Evolutionary conservation across 1,140 invertebrate genomes (phyloP), one percentile per base, ranked within the genome.

Genomic region (Ladona fulva): DNA sequence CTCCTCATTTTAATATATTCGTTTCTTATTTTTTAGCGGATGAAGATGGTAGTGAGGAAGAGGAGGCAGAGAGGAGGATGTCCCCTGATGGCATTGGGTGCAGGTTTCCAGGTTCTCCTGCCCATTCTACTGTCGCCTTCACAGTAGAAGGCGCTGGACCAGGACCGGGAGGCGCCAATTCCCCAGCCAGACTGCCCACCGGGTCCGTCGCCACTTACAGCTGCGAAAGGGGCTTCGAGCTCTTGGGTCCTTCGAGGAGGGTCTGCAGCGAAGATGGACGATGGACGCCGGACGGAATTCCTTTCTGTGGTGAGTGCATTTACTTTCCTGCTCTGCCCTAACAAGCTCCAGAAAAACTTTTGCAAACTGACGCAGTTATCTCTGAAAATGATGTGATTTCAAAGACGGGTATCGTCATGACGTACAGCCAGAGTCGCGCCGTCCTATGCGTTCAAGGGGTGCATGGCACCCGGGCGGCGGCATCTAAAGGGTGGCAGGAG

Each of bases 231-330:
- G 95, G 95, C 14, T 97, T 97, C 84, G 95, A 97, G 84, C 89
- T 97, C 0, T 87, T 97, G 0, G 96, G 96, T 1, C 95, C 95
- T 1, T 87, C 92, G 0, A 85, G 94, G 76, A 87, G 95, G 77
- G 88, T 92, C 19, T 97, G 96, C 82, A 88, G 89, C 25, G 79
- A 84, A 0, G 90, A 93, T 81, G 93, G 92, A 0, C 90, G 88
- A 42, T 98, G 96, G 96, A 86, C 89, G n/a, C 96, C 95, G 0
- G 92, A 94, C 82, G 95, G 95, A 77, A 94, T 97, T 78, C 95
- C 95, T 22, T 97, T 97, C 86, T 97, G 95, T 85, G 95, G 95
- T 97, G 86, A 95, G 92, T 92, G 59, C 14, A 79, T 74, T 83
- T 82, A 80, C 79, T 80, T 82, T n/a, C n/a, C n/a, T n/a, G n/a